phyloP scores from a whole-genome alignment of 2,888 invertebrate species.

The Belgica antarctica region DNA sequence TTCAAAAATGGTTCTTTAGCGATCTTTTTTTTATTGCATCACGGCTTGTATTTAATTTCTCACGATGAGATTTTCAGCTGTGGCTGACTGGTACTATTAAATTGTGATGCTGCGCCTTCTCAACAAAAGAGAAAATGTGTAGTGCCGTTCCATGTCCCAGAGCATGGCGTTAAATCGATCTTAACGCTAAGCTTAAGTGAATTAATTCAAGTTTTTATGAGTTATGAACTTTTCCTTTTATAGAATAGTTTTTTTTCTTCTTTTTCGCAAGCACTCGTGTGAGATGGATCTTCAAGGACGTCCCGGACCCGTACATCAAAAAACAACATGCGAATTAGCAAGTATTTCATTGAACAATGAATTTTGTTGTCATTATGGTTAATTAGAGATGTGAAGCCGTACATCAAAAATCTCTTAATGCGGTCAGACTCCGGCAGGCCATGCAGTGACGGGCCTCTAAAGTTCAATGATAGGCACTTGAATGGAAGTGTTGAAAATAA shows the following conservation, averaged over 20 bases:
- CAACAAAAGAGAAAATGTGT: slow-evolving; percentile 19
- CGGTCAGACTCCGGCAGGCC: slow-evolving; percentile 1
- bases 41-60: slow-evolving; percentile 31
- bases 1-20: slow-evolving; percentile 22
- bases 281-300: slow-evolving; percentile 2
- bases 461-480: slow-evolving; percentile 37
- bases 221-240: slow-evolving; percentile 10
- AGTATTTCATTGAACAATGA: slow-evolving; percentile 21
- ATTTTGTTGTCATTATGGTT: slow-evolving; percentile 33
- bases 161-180: slow-evolving; percentile 13
- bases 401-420: slow-evolving; percentile 27
- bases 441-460: neutral
- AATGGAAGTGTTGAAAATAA: slow-evolving; percentile 18
- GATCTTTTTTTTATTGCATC: slow-evolving; percentile 16
- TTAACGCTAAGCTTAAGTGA: slow-evolving; percentile 3
- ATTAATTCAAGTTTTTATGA: slow-evolving; percentile 15
- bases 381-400: slow-evolving; percentile 15
- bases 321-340: slow-evolving; percentile 12
- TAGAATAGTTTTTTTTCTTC: neutral
- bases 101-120: slow-evolving; percentile 40
- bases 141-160: neutral
- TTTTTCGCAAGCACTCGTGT: too few relatives aligned
- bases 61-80: slow-evolving; percentile 9
- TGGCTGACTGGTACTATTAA: slow-evolving; percentile 6
- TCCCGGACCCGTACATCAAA: neutral